These are phyloP conservation scores for Drosophila subpulchrella DNA, from an alignment of 1,140 invertebrate genomes.

Conservation along the genomic window DNA sequence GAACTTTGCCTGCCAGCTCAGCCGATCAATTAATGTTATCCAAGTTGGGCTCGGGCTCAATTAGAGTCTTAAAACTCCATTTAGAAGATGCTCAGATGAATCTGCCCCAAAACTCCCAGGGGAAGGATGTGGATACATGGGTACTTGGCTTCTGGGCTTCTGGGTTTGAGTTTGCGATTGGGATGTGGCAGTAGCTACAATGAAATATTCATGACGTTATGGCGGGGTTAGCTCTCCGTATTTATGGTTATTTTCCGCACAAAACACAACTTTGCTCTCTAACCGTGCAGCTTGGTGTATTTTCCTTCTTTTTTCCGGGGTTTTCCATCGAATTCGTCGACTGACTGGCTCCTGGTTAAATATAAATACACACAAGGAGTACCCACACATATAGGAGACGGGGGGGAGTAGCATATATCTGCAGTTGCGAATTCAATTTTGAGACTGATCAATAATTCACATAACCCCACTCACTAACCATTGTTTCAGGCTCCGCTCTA, in stretches of 20 bases:
- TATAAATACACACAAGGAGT: conserved; percentile 38
- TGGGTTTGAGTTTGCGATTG: background rate
- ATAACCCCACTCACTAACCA: conserved; percentile 34
- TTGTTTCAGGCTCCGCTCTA: conserved; percentile 16
- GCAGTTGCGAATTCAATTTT: conserved; percentile 57
- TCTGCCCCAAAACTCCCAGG: background rate
- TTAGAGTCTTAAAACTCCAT: conserved; percentile 54
- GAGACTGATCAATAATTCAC: conserved; percentile 55
- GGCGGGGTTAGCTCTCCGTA: conserved; percentile 29
- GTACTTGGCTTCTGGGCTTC: background rate
- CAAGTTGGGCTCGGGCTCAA: conserved; percentile 27
- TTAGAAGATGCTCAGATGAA: conserved; percentile 32
- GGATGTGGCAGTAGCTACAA: conserved; percentile 30
- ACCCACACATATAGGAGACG: background rate
- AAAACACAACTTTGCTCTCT: conserved; percentile 51
- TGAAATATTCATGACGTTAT: conserved; percentile 36
- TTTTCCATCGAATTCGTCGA: conserved; percentile 29
- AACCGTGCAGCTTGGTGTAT: conserved; percentile 17
- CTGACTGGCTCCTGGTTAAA: conserved; percentile 41
- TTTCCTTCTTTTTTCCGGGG: conserved; percentile 1
- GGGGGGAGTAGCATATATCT: conserved; percentile 4
- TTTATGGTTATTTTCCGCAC: conserved; percentile 49
- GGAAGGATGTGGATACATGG: background rate
- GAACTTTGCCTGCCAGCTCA: conserved; percentile 1
- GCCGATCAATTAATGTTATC: conserved; percentile 47